Evolutionary conservation across 2,113 vertebrate genomes (phyloP).

Genomic region (Pygoscelis antarcticus): DNA sequence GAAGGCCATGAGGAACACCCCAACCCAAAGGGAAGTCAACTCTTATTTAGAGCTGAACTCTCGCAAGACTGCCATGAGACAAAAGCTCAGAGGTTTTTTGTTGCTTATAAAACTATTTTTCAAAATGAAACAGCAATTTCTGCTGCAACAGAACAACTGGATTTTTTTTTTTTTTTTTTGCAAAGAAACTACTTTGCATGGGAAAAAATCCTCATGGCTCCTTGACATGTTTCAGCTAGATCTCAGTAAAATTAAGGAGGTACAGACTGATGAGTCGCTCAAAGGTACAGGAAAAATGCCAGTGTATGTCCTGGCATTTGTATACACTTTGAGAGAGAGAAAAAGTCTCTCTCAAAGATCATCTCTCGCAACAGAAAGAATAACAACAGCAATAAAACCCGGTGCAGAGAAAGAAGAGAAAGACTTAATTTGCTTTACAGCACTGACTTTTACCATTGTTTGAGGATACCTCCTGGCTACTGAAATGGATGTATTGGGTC

Average conservation of each 20-base stretch:
- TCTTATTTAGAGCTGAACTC: not conserved
- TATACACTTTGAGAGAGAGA: not conserved
- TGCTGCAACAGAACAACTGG: constrained; percentile 9
- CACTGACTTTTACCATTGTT: not conserved
- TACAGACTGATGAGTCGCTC: constrained; percentile 64
- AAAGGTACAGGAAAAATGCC: constrained; percentile 67
- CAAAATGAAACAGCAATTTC: not conserved
- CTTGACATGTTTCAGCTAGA: constrained; percentile 67
- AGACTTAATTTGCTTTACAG: not conserved
- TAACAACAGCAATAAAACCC: not conserved
- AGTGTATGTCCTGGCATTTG: constrained; percentile 61
- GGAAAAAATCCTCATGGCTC: constrained; percentile 59
- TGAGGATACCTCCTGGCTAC: fast-evolving
- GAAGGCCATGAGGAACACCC: not conserved
- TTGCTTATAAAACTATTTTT: not conserved
- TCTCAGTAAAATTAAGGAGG: constrained; percentile 64
- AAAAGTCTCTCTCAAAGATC: not conserved
- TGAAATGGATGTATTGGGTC: not conserved
- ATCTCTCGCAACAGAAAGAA: not conserved
- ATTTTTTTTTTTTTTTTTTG: not conserved
- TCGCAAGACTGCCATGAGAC: not conserved
- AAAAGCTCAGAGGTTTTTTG: not conserved
- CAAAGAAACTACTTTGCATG: constrained; percentile 62
- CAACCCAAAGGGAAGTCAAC: not conserved
- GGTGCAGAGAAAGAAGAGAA: not conserved